phyloP scores from a whole-genome alignment of 1,140 invertebrate genomes.

The Leptinotarsa defecta region DNA sequence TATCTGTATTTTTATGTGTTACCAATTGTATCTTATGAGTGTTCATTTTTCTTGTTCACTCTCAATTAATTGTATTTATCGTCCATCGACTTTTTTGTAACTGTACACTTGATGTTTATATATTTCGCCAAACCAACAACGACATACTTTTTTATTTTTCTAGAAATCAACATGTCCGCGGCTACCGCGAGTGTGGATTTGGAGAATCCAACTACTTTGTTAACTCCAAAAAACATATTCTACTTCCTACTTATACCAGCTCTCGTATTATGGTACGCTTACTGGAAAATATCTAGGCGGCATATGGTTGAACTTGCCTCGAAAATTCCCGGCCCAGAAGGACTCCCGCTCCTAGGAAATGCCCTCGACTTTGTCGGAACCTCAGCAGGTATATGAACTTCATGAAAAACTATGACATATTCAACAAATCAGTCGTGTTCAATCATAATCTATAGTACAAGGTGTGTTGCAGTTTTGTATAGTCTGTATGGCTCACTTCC shows the following conservation, averaged over 20 bases:
- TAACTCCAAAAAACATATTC: constrained; percentile 65
- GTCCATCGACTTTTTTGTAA: no score
- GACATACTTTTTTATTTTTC: neutral
- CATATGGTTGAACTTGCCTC: constrained; percentile 72
- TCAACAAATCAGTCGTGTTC: no score
- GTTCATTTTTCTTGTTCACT: no score
- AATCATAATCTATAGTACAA: no score
- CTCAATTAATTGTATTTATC: no score
- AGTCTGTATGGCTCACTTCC: no score
- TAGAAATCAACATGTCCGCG: constrained; percentile 35
- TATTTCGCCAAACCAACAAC: no score
- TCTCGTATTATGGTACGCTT: constrained; percentile 69
- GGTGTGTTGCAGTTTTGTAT: no score
- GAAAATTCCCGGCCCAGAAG: constrained; percentile 70
- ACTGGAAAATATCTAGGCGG: constrained; percentile 72
- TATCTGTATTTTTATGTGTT: no score
- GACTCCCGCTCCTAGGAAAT: constrained; percentile 72
- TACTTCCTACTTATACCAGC: constrained; percentile 71
- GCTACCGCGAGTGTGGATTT: constrained; percentile 50
- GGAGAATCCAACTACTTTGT: constrained; percentile 47
- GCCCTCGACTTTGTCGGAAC: constrained; percentile 71
- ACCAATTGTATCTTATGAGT: no score
- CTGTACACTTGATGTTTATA: no score
- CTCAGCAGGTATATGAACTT: constrained; percentile 59
- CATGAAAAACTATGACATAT: neutral